Evolutionary conservation across 2,113 vertebrate species (phyloP), one percentile per base, ranked within the genome.

Genomic region (Neolamprologus fasciatus): DNA sequence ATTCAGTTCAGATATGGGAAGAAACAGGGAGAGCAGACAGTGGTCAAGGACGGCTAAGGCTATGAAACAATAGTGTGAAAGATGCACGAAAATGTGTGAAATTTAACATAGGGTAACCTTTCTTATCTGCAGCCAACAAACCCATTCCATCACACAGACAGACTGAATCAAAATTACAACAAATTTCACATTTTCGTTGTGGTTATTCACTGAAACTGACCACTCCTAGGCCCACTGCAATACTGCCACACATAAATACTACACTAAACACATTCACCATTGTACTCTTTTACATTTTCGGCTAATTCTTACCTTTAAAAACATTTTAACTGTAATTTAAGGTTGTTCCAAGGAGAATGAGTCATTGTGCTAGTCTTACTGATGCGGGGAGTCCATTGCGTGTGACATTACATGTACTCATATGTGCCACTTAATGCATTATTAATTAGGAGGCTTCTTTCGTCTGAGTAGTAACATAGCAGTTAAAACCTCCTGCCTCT

Each of bases 361-460:
- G 21, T 91, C 85, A 89, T 55, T 85, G 76, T 84, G 17, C 31
- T 45, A 13, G 9, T 81, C 31, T 71, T 53, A 23, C 61, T 10
- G 33, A 88, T 79, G n/a, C 50, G 14, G 31, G 3, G 47, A 83
- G 73, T 40, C 76, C 8, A 28, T 31, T 63, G 82, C 50, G 31
- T 78, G 87, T 91, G 78, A 91, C 88, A 82, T 89, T 87, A 45
- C 73, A 33, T 35, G 33, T 61, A 68, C 73, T 83, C 66, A 66
- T 88, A 88, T 83, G 86, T 85, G 81, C 23, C n/a, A 83, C 66
- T 89, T 82, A 73, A 23, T 91, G 82, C 83, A 91, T 93, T 89
- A 93, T 93, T 92, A 90, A 94, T 92, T 61, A 88, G 45, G 17
- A 81, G 53, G 50, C 73, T 47, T 89, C 79, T 86, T 92, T 89